Conservation (phyloP, 1,140 invertebrate genomes). For the Drosophila aff. region DNA sequence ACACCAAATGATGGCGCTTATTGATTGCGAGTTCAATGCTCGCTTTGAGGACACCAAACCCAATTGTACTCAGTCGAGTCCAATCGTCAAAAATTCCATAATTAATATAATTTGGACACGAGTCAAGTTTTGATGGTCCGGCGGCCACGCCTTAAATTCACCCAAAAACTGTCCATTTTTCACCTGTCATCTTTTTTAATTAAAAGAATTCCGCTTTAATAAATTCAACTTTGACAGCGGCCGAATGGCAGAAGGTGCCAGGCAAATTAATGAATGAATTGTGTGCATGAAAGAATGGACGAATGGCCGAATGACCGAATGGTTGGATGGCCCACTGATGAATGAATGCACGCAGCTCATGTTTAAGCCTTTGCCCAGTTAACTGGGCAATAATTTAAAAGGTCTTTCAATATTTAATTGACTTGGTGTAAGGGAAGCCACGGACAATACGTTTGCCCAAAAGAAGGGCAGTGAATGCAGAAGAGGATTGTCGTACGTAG, state of each 20-base stretch:
- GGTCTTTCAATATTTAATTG: constrained; percentile 74
- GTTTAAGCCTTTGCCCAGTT: constrained; percentile 37
- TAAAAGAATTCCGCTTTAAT: constrained; percentile 77
- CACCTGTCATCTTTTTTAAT: constrained; percentile 72
- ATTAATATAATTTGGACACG: constrained; percentile 71
- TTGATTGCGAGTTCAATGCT: constrained; percentile 79
- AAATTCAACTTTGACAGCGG: constrained; percentile 76
- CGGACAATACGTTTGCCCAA: not conserved
- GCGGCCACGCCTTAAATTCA: not conserved
- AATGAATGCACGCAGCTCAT: constrained; percentile 13
- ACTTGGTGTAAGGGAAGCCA: constrained; percentile 40
- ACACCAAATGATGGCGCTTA: constrained; percentile 49
- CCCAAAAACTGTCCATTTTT: constrained; percentile 47
- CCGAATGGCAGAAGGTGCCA: constrained; percentile 49
- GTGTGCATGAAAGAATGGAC: constrained; percentile 24
- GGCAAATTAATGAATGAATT: constrained; percentile 47
- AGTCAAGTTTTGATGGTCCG: constrained; percentile 35
- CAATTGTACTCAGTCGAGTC: constrained; percentile 48
- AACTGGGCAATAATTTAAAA: constrained; percentile 61
- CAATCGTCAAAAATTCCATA: constrained; percentile 51
- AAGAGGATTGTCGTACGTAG: constrained; percentile 7
- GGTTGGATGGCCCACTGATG: not conserved
- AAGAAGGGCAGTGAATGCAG: constrained; percentile 2
- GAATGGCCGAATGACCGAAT: not conserved
- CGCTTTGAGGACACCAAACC: constrained; percentile 26